Evolutionary conservation across 2,888 invertebrate genomes (phyloP).

Genomic region (Pherbina coryleti): DNA sequence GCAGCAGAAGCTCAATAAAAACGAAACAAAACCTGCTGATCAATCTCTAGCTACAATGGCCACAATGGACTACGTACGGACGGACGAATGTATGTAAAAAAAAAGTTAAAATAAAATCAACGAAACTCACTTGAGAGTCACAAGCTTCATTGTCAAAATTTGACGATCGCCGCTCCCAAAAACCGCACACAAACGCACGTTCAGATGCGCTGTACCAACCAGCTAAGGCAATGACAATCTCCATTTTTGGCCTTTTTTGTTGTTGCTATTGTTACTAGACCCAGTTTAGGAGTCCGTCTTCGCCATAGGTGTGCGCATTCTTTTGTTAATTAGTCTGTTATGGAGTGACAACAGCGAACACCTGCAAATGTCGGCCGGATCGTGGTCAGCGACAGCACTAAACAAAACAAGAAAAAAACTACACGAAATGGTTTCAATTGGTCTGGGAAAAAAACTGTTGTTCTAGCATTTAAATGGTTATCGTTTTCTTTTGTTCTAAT

Average conservation of each 20-base stretch:
- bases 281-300: not conserved
- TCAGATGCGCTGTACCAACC: not conserved
- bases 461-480: not conserved
- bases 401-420: not conserved
- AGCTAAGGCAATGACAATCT: conserved; percentile 14
- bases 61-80: too few relatives aligned
- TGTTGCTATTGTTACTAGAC: not conserved
- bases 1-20: not conserved
- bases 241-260: conserved; percentile 26
- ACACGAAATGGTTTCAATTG: not conserved
- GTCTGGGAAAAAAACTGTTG: not conserved
- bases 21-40: not conserved
- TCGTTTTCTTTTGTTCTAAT: not conserved
- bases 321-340: conserved; percentile 33
- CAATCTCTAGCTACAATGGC: not conserved
- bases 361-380: conserved; percentile 36
- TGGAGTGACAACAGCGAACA: conserved; percentile 37
- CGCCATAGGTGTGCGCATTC: conserved; percentile 20
- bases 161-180: conserved; percentile 10
- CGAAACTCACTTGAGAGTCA: not conserved
- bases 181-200: not conserved
- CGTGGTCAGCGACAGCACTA: conserved; percentile 1
- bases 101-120: too few relatives aligned
- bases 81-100: not conserved
- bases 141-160: conserved; percentile 18